Base-by-base conservation (phyloP, 2,888 invertebrate genomes). In the Acanthococcus lagerstroemiae region DNA sequence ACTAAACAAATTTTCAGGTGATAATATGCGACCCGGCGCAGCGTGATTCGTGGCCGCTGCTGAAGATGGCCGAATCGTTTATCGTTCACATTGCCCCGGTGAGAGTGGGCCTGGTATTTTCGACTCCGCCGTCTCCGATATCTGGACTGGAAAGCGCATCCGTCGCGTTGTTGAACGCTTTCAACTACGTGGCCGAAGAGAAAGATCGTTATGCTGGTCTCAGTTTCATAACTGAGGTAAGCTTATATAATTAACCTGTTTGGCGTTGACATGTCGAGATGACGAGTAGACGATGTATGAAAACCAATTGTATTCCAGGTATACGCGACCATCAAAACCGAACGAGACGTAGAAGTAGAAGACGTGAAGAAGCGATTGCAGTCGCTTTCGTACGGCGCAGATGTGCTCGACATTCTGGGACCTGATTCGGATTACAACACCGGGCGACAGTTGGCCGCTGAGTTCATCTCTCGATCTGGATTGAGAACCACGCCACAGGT, bases 381-480 rank as follows among this genome's bases (percentile, higher is more conserved):
- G 70, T 82, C 80, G 76, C 81, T 81, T 67, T 81, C 81, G 71
- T 78, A 79, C 24, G 76, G 76, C 60, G 82, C 82, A 1, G 83
- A 87, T 70, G 73, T 86, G 6, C 85, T 88, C 60, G 87, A 90
- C 67, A 84, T 95, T 52, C 81, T 95, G 70, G 88, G 90, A 0
- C 86, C 87, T 72, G 90, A 94, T 72, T 91, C 92, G 0, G 93
- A 92, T 72, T 96, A 89, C 74, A 93, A 95, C 77, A 88, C 89
- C 72, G 94, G 95, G 1, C 82, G 91, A 37, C 84, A 89, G 74
- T 77, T 92, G 54, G 82, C 90, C 0, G 79, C 81, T 67, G 91
- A 93, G 73, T 93, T 91, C 74, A 81, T 92, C 2, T 81, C 84
- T 67, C 83, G 89, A 69, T 81, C 88, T 24, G 91, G 91, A 24